These are phyloP conservation scores for Tipula vernalis DNA, from an alignment of 2,888 invertebrate genomes.

Conservation along the genomic window DNA sequence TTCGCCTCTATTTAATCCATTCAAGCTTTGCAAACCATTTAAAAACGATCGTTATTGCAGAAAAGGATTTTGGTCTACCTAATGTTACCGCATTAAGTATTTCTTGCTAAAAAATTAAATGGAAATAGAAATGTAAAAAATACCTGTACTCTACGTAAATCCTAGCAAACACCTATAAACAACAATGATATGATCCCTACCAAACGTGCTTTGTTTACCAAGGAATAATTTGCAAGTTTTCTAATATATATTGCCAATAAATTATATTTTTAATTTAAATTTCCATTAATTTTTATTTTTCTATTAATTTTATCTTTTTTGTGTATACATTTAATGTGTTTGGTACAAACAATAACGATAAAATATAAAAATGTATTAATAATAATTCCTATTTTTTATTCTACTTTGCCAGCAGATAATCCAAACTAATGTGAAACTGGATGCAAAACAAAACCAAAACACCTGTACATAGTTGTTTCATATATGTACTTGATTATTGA, in stretches of 20 bases:
- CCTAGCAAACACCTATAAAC: not conserved
- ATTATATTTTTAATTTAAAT: not conserved
- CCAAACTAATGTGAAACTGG: not conserved
- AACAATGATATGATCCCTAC: not conserved
- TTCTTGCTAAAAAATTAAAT: not conserved
- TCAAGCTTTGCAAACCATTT: no score
- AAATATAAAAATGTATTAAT: not conserved
- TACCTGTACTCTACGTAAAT: not conserved
- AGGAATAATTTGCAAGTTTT: not conserved
- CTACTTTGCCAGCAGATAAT: not conserved
- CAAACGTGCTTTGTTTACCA: not conserved
- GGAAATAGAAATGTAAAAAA: not conserved
- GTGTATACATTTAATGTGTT: not conserved
- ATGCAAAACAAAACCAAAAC: not conserved
- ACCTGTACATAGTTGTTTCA: not conserved
- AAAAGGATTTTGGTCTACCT: no score
- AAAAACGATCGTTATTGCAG: no score
- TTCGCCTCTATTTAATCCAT: no score
- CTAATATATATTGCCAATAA: not conserved
- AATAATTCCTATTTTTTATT: not conserved
- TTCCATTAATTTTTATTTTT: not conserved
- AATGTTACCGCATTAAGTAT: not conserved
- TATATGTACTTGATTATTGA: not conserved
- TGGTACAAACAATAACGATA: not conserved
- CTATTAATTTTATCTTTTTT: not conserved